Base-by-base conservation (phyloP, 2,888 invertebrate genomes). In the Odontothrips loti region DNA sequence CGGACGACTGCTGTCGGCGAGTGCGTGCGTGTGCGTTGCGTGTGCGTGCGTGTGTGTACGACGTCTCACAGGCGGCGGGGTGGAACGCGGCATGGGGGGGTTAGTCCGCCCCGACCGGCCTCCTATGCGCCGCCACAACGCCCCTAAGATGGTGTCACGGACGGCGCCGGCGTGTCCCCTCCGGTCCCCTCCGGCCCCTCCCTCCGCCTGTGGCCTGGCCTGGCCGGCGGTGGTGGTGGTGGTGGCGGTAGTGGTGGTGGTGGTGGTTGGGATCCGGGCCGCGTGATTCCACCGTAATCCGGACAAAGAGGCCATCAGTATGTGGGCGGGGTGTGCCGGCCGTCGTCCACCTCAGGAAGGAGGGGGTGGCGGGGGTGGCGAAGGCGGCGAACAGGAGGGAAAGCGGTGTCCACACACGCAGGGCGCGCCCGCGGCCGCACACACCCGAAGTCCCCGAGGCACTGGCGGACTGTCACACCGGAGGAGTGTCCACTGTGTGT, bases 281-380 rank as follows among this genome's bases (percentile, higher is more conserved):
- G 11, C 58, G 58, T 58, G 58, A 58, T 58, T 58, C 58, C 58
- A 58, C 68, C 68, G 68, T 75, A 75, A 75, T 75, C 68, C 68
- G 68, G 68, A 75, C 68, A 75, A 75, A 75, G 68, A 75, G 68
- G 68, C 68, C 68, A 75, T 75, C 68, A 75, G 68, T 75, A 75
- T 75, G 68, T 75, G 68, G 68, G 68, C 68, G 23, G 68, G 68
- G 23, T 27, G 68, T 58, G 58, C 51, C 51, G 12, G 51, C 58
- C 58, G 34, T 6, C 58, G 58, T 58, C 58, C 58, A 43, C 34
- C 34, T 43, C 34, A 17, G 58, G 58, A 58, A 17, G 23, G 68
- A 23, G 23, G 68, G 1, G 23, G 20, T 6, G 8, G 23, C 68
- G n/a, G 68, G 8, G 27, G 23, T 9, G 68, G 27, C 27, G 68